Percentiles rank a stretch among this genome's conserved stretches.
phyloP scores from a whole-genome alignment of 2,888 invertebrate species.

The Pseudoips prasinana region DNA sequence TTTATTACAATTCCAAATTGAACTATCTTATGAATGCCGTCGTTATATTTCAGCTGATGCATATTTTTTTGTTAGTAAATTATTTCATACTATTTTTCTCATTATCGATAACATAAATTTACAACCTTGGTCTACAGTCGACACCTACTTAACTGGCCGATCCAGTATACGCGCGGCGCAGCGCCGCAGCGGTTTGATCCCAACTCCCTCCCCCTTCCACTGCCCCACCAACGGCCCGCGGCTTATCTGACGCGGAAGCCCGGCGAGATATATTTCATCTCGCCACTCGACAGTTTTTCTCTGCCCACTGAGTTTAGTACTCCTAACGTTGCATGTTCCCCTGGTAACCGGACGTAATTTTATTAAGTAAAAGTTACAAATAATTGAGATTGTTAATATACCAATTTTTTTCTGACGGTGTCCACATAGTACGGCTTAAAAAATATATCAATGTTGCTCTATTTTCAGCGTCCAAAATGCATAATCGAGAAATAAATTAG shows the following conservation, averaged over 20 bases:
- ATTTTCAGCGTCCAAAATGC: too few relatives aligned
- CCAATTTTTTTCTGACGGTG: too few relatives aligned
- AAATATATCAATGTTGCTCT: too few relatives aligned
- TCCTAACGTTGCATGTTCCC: conserved; percentile 18
- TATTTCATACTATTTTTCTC: too few relatives aligned
- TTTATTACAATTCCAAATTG: too few relatives aligned
- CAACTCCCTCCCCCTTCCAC: conserved; percentile 34
- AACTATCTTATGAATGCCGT: too few relatives aligned
- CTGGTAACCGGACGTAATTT: conserved; percentile 29
- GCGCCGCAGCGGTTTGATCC: conserved; percentile 46
- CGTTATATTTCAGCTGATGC: too few relatives aligned
- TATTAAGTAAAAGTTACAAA: conserved; percentile 22
- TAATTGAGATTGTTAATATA: conserved; percentile 7
- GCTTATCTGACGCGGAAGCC: conserved; percentile 62
- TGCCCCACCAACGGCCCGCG: conserved; percentile 28
- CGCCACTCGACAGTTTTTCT: conserved; percentile 49
- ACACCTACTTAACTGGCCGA: conserved; percentile 63
- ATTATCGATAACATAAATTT: too few relatives aligned
- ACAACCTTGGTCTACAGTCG: too few relatives aligned
- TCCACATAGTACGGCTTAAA: too few relatives aligned
- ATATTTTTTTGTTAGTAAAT: too few relatives aligned
- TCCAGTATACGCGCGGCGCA: conserved; percentile 30
- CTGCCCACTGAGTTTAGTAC: conserved; percentile 25
- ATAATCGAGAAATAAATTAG: too few relatives aligned
- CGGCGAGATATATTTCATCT: conserved; percentile 63